Evolutionary conservation across 1,140 invertebrate genomes (phyloP).

Genomic region (Schlechtendalia chinensis): DNA sequence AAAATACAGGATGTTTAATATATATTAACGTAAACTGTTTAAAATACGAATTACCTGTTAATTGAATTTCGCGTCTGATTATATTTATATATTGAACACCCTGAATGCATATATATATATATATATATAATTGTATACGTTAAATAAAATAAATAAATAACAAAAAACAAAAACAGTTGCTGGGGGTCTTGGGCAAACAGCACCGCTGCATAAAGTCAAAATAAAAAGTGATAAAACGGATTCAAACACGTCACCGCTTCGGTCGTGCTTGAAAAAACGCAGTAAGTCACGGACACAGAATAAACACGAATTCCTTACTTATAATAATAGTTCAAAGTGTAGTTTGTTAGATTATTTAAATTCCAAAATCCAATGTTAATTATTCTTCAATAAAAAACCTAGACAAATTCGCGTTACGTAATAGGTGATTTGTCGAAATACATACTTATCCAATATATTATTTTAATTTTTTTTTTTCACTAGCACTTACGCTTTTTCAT

Average conservation of each 20-base stretch:
- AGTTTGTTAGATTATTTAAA: slow-evolving; percentile 35
- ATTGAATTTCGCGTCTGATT: not conserved
- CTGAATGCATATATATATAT: slow-evolving; percentile 22
- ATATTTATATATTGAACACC: slow-evolving; percentile 35
- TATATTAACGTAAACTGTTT: not conserved
- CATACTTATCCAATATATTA: slow-evolving; percentile 14
- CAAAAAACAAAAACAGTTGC: slow-evolving; percentile 44
- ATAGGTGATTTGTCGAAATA: slow-evolving; percentile 11
- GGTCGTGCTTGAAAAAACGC: slow-evolving; percentile 50
- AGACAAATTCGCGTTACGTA: slow-evolving; percentile 18
- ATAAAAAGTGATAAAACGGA: slow-evolving; percentile 50
- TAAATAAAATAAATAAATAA: not conserved
- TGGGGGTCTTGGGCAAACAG: slow-evolving; percentile 45
- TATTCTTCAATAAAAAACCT: slow-evolving; percentile 7
- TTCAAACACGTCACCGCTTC: slow-evolving; percentile 48
- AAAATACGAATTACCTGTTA: not conserved
- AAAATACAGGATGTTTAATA: slow-evolving; percentile 41
- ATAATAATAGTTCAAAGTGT: slow-evolving; percentile 18
- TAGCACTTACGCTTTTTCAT: slow-evolving; percentile 31
- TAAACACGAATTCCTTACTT: slow-evolving; percentile 42
- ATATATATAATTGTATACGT: not conserved
- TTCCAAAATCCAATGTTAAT: not conserved
- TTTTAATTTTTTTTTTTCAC: slow-evolving; percentile 30
- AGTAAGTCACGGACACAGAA: slow-evolving; percentile 45
- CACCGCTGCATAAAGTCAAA: slow-evolving; percentile 47